phyloP scores from a whole-genome alignment of 2,113 vertebrate genomes.

The Hippopotamus amphibius region DNA sequence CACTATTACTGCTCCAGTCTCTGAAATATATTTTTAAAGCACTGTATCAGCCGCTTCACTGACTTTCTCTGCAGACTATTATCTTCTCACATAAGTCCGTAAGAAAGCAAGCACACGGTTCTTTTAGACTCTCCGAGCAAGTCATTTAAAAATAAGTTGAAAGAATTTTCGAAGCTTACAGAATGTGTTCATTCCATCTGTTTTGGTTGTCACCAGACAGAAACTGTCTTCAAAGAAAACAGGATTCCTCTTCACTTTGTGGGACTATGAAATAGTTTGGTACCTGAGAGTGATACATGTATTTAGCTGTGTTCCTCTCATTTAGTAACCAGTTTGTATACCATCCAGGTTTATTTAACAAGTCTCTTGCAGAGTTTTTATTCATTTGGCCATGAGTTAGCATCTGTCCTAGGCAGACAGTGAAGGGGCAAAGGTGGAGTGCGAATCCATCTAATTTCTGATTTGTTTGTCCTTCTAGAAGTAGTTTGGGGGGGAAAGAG shows the following conservation, averaged over 20 bases:
- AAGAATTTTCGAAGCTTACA: not conserved
- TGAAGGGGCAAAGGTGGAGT: not conserved
- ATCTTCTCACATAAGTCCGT: constrained; percentile 11
- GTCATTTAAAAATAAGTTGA: constrained; percentile 64
- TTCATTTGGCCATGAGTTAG: not conserved
- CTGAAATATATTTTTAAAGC: constrained; percentile 4
- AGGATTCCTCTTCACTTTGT: not conserved
- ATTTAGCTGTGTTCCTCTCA: not conserved
- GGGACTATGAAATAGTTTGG: not conserved
- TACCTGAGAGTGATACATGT: not conserved
- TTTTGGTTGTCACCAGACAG: not conserved
- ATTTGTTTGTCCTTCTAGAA: constrained; percentile 35
- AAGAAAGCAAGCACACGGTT: constrained; percentile 17
- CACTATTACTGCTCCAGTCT: not conserved
- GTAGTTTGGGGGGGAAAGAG: not conserved
- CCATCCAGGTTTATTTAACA: not conserved
- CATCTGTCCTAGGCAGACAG: not conserved
- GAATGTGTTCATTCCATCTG: constrained; percentile 27
- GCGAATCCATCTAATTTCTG: not conserved
- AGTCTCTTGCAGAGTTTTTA: not conserved
- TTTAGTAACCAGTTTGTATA: not conserved
- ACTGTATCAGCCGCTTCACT: constrained; percentile 4
- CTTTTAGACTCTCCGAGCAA: constrained; percentile 1
- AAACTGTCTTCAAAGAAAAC: constrained; percentile 6
- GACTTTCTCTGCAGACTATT: constrained; percentile 53